Conservation (phyloP, 2,797 vertebrate species). For the Clarias fuscus region DNA sequence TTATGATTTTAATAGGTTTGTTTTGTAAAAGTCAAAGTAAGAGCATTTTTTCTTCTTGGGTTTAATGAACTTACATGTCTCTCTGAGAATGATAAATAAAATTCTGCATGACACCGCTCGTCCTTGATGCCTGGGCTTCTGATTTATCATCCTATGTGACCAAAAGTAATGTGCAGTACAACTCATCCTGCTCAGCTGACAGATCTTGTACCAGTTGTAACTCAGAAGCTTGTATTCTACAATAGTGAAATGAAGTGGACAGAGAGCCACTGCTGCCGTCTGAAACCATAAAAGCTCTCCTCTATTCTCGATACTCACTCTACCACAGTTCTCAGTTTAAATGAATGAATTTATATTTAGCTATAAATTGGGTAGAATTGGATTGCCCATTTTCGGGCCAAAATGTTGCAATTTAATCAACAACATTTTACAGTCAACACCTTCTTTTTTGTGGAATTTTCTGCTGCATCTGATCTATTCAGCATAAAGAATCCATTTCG, state of each 20-base stretch:
- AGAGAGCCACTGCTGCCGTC: neutral
- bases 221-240: neutral
- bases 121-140: neutral
- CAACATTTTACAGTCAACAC: neutral
- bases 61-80: neutral
- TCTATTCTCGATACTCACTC: neutral
- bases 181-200: neutral
- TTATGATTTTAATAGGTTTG: neutral
- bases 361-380: neutral
- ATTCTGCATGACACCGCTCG: neutral
- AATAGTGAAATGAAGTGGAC: neutral
- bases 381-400: constrained; percentile 44
- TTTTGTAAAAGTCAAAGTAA: neutral
- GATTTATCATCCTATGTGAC: neutral
- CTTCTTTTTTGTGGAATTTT: constrained; percentile 34
- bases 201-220: neutral
- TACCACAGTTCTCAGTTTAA: neutral
- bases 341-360: neutral
- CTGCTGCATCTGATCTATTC: constrained; percentile 10
- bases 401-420: constrained; percentile 37
- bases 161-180: neutral
- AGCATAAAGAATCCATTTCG: constrained; percentile 44
- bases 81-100: neutral
- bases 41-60: neutral
- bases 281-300: neutral